Evolutionary conservation across 2,888 invertebrate genomes (phyloP).

Genomic region (Ryuthela nishihirai): DNA sequence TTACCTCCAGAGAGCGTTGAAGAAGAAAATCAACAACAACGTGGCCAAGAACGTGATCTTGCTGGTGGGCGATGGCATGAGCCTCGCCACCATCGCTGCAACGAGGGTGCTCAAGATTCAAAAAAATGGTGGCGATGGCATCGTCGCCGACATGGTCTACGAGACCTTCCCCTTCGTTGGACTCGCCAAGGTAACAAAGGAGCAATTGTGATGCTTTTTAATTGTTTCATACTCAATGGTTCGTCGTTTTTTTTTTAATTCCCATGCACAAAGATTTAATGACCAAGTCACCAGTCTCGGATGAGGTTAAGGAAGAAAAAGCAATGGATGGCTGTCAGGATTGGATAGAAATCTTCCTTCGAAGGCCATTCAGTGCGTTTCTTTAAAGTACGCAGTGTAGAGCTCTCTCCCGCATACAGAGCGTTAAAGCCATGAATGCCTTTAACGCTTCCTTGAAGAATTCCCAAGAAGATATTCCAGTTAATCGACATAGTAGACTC

Average conservation of each 20-base stretch:
- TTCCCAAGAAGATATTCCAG: too few relatives aligned
- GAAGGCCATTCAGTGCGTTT: too few relatives aligned
- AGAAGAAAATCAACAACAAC: constrained; percentile 4
- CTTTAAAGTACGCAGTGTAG: too few relatives aligned
- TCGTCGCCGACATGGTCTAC: constrained; percentile 19
- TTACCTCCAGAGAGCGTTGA: background rate
- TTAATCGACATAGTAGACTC: too few relatives aligned
- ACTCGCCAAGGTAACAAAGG: constrained; percentile 21
- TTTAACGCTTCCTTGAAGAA: too few relatives aligned
- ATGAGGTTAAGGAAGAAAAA: too few relatives aligned
- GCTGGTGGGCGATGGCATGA: constrained; percentile 31
- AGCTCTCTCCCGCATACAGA: too few relatives aligned
- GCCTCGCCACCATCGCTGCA: constrained; percentile 20
- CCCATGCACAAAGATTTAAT: background rate
- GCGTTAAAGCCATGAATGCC: too few relatives aligned
- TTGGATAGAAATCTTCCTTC: too few relatives aligned
- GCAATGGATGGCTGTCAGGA: too few relatives aligned
- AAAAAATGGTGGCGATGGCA: constrained; percentile 16
- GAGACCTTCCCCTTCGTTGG: constrained; percentile 24
- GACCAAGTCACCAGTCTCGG: too few relatives aligned
- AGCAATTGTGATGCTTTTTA: background rate
- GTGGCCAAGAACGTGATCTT: constrained; percentile 26
- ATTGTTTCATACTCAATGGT: background rate
- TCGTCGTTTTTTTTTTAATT: background rate
- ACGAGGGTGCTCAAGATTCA: constrained; percentile 23